Evolutionary conservation across 64 coral and sea anemone genomes (phyloP).

Genomic region (Cladopsammia gracilis): DNA sequence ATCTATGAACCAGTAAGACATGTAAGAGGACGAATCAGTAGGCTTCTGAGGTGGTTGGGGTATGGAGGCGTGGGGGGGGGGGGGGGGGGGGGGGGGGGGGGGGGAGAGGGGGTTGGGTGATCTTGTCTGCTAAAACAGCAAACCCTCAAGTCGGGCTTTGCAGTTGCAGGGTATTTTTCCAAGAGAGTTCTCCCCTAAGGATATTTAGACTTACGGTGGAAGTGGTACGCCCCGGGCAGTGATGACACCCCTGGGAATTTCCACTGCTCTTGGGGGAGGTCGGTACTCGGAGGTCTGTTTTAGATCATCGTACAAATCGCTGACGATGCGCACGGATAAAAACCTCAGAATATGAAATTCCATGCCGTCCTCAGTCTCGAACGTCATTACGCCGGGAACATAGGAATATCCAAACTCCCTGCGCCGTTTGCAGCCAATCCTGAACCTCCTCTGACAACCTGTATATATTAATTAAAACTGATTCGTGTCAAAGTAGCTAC

Average conservation of each 20-base stretch:
- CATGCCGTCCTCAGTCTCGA: neutral
- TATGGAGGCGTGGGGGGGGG: no score
- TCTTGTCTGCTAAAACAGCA: no score
- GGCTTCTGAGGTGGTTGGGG: no score
- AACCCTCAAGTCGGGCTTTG: no score
- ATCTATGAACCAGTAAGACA: no score
- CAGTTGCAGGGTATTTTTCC: no score
- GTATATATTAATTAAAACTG: neutral
- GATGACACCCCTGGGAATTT: slow-evolving; percentile 53
- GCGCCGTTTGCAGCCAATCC: slow-evolving; percentile 54
- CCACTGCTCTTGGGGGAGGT: slow-evolving; percentile 15
- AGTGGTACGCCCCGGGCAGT: slow-evolving; percentile 61
- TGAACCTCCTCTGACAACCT: slow-evolving; percentile 49
- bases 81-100: no score
- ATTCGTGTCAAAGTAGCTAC: no score
- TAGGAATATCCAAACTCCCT: slow-evolving; percentile 81
- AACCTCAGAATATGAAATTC: slow-evolving; percentile 83
- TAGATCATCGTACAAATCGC: slow-evolving; percentile 75
- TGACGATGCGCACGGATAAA: slow-evolving; percentile 76
- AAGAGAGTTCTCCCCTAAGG: no score
- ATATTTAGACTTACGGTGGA: slow-evolving; percentile 55
- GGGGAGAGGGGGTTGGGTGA: no score
- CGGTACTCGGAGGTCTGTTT: slow-evolving; percentile 57
- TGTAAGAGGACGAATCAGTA: no score
- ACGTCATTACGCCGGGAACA: slow-evolving; percentile 75